Conservation (phyloP, 2,888 invertebrate genomes). For the Eurytoma californica region DNA sequence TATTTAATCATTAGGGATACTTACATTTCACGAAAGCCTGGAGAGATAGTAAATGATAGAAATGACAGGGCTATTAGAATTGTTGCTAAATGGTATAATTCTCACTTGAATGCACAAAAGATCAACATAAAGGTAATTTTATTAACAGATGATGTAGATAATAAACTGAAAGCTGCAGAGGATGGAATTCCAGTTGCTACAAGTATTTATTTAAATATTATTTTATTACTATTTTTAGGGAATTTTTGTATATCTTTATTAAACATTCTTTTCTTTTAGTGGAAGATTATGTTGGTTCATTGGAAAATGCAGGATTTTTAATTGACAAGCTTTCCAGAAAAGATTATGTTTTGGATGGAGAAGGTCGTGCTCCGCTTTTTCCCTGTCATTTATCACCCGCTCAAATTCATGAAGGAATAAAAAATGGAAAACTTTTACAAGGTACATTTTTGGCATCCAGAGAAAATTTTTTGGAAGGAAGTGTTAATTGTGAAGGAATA, state of each 20-base stretch:
- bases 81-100: constrained; percentile 89
- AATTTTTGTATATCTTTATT: constrained; percentile 11
- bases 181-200: constrained; percentile 84
- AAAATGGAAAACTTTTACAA: constrained; percentile 84
- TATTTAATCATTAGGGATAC: constrained; percentile 82
- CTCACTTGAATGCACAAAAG: constrained; percentile 77
- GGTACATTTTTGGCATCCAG: constrained; percentile 91
- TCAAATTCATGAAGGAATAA: constrained; percentile 88
- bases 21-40: constrained; percentile 87
- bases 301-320: constrained; percentile 82
- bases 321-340: constrained; percentile 88
- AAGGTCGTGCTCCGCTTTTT: constrained; percentile 82
- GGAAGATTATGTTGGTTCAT: constrained; percentile 85
- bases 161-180: constrained; percentile 82
- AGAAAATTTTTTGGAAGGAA: constrained; percentile 96
- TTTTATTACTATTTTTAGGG: constrained; percentile 18
- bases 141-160: constrained; percentile 89
- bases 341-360: constrained; percentile 79
- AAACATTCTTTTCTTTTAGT: constrained; percentile 75
- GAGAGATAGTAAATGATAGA: constrained; percentile 91
- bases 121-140: constrained; percentile 81
- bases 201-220: constrained; percentile 74
- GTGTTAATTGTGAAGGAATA: constrained; percentile 86
- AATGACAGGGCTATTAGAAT: constrained; percentile 93
- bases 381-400: constrained; percentile 89